A percentile compares a stretch with the other conserved stretches of the same genome.
These are phyloP conservation scores for Sesamia nonagrioides DNA, from an alignment of 1,140 invertebrate species.

Conservation along the genomic window DNA sequence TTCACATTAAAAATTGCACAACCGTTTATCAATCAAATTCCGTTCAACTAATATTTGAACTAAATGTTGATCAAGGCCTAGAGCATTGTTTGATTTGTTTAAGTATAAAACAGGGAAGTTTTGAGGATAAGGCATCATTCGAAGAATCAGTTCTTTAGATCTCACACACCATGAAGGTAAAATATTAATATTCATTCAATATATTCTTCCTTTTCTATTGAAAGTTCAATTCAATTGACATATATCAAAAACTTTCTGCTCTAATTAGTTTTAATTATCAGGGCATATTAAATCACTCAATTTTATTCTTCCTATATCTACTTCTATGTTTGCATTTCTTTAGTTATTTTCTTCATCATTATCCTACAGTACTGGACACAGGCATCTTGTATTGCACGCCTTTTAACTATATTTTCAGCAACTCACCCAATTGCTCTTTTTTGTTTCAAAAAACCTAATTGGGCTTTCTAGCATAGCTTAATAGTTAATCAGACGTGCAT, in stretches of 20 bases:
- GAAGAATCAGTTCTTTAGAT: slow-evolving; percentile 22
- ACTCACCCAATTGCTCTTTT: too few species aligned
- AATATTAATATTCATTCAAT: background rate
- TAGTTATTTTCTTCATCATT: too few species aligned
- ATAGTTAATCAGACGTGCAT: too few species aligned
- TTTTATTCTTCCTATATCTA: background rate
- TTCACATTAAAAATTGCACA: slow-evolving; percentile 58
- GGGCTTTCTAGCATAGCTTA: too few species aligned
- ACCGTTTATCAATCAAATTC: slow-evolving; percentile 53
- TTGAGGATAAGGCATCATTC: slow-evolving; percentile 11
- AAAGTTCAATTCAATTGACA: too few species aligned
- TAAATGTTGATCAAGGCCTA: slow-evolving; percentile 29
- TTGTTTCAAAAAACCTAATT: too few species aligned
- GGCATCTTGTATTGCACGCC: too few species aligned
- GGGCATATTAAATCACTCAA: background rate
- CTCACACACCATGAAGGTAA: slow-evolving; percentile 47
- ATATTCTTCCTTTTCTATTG: background rate
- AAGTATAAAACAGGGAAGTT: slow-evolving; percentile 51
- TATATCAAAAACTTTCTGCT: background rate
- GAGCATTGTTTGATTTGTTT: slow-evolving; percentile 53
- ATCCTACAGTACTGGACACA: too few species aligned
- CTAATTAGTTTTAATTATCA: background rate
- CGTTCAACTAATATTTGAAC: slow-evolving; percentile 57
- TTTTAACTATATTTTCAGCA: too few species aligned
- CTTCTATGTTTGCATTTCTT: too few species aligned